A percentile compares a stretch with the other conserved stretches of the same genome.
Evolutionary conservation across 2,888 invertebrate species (phyloP).

Genomic region (Catotricha subobsoleta): DNA sequence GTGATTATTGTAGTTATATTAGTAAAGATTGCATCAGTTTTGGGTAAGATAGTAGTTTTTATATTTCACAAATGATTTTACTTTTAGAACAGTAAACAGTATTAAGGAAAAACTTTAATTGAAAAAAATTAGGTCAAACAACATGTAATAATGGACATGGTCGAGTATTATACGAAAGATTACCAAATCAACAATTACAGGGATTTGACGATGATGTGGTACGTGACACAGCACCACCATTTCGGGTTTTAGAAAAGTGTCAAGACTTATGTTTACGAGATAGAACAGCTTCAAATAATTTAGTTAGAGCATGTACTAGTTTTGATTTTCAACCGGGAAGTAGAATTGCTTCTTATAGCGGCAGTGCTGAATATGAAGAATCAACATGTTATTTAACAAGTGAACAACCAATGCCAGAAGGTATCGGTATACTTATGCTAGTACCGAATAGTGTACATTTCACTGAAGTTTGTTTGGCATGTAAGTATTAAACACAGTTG

Average conservation of each 20-base stretch:
- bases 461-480: conserved; percentile 73
- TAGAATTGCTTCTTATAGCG: conserved; percentile 63
- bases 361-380: conserved; percentile 70
- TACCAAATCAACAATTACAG: conserved; percentile 77
- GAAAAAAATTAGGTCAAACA: conserved; percentile 55
- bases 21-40: conserved; percentile 8
- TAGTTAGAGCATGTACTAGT: conserved; percentile 69
- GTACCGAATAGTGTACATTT: conserved; percentile 81
- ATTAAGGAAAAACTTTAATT: no score
- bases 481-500: conserved; percentile 36
- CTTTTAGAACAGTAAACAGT: no score
- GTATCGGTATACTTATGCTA: conserved; percentile 72
- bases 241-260: conserved; percentile 75
- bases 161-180: conserved; percentile 68
- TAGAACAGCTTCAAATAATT: conserved; percentile 54
- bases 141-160: conserved; percentile 82
- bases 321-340: conserved; percentile 84
- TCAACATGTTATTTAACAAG: conserved; percentile 72
- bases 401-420: conserved; percentile 74
- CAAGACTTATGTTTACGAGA: conserved; percentile 71
- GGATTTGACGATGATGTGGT: conserved; percentile 79
- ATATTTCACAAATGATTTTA: no score
- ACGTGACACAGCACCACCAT: conserved; percentile 66
- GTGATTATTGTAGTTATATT: conserved; percentile 9
- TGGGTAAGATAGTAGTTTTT: conserved; percentile 11